Base-by-base conservation (phyloP, 2,113 vertebrate genomes). In the Calidris pugnax region DNA sequence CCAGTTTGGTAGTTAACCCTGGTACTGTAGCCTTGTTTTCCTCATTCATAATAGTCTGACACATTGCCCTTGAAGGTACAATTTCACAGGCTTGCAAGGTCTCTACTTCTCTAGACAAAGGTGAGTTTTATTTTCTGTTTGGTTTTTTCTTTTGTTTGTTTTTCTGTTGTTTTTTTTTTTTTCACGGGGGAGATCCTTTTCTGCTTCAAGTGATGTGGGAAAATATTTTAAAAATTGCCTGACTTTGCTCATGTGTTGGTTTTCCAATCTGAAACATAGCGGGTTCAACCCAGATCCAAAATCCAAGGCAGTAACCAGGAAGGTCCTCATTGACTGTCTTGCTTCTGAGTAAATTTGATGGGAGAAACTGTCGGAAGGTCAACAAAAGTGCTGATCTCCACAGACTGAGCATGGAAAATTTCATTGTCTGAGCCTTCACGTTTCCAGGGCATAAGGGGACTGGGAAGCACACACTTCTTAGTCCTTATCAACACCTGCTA, bases 81-180 rank as follows among this genome's bases (percentile, higher is more conserved):
- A 3, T 82, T 91, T 87, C 69, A 32, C 57, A 82, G 71, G 48
- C 57, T 69, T 77, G 48, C 77, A 87, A 47, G 37, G 28, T 82
- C 1, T 37, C 63, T 66, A 23, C 28, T 82, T 94, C 66, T 69
- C 43, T 51, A 62, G 57, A 78, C 23, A 79, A 89, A 97, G 84
- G 84, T 95, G 72, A 95, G 78, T 87, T 92, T 68, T 76, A 64
- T 89, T 89, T 95, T 82, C 26, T 15, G 6, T 90, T 85, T 56
- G 7, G 7, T 24, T 26, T 51, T 48, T 23, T 21, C 15, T 14
- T 16, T 53, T 16, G 22, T 22, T 48, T 21, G 7, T 48, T 48
- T 51, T 12, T 26, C 24, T 51, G 13, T 48, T 21, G 4, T 48
- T 48, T 51, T 12, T 26, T 51, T 51, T 11, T 48, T 53, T 51